These are phyloP conservation scores for Cecidostiba fungosa DNA, from an alignment of 2,888 invertebrate species.

Conservation along the genomic window DNA sequence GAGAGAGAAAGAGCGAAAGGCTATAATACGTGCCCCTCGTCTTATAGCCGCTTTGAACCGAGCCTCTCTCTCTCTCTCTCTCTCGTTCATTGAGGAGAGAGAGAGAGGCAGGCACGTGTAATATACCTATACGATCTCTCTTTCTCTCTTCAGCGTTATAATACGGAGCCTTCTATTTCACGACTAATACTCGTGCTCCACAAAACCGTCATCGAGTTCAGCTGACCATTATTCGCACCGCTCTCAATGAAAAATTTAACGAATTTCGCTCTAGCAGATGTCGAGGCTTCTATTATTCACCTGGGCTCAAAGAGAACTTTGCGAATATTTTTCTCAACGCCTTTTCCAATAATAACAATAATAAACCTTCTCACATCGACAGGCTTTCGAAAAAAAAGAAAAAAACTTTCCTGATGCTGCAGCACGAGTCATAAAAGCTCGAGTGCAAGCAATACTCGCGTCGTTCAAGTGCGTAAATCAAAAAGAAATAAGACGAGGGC, in stretches of 20 bases:
- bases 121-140: neutral
- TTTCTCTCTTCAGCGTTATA: conserved; percentile 13
- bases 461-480: conserved; percentile 16
- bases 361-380: too few relatives aligned
- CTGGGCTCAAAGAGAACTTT: neutral
- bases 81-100: conserved; percentile 43
- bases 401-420: too few relatives aligned
- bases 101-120: neutral
- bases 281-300: neutral
- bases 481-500: conserved; percentile 19
- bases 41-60: conserved; percentile 47
- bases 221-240: neutral
- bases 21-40: conserved; percentile 16
- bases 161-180: conserved; percentile 2
- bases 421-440: neutral
- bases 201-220: neutral
- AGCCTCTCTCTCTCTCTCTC: conserved; percentile 20
- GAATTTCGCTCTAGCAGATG: conserved; percentile 20
- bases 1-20: conserved; percentile 22
- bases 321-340: neutral
- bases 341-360: too few relatives aligned
- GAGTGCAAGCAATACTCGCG: neutral
- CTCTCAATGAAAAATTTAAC: conserved; percentile 43
- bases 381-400: too few relatives aligned
- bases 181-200: neutral